Evolutionary conservation across 2,797 vertebrate species (phyloP).

Genomic region (Molossus molossus): DNA sequence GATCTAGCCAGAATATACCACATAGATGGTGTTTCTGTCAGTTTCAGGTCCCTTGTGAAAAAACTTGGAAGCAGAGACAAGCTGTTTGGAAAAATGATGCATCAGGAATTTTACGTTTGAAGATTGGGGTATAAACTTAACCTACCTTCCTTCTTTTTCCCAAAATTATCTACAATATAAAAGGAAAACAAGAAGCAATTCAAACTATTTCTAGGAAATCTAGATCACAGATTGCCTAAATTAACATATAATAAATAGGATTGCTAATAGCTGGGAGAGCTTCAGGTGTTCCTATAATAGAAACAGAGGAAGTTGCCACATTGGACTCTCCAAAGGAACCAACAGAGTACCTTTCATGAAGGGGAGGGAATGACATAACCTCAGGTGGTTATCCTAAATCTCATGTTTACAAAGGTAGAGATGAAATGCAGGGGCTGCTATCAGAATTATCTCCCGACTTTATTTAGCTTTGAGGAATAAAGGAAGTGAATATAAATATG

Average conservation of each 20-base stretch:
- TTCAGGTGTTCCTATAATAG: not conserved
- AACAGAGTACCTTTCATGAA: not conserved
- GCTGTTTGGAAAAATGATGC: not conserved
- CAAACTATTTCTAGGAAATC: not conserved
- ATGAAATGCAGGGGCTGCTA: rapidly evolving
- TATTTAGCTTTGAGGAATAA: not conserved
- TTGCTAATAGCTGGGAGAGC: not conserved
- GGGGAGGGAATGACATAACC: not conserved
- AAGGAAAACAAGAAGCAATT: not conserved
- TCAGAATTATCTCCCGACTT: not conserved
- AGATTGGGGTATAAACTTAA: not conserved
- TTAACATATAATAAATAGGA: not conserved
- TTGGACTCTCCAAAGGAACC: not conserved
- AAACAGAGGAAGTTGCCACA: not conserved
- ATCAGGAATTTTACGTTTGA: not conserved
- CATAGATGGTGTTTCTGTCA: not conserved
- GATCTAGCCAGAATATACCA: not conserved
- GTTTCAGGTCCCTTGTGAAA: not conserved
- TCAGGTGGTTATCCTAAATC: not conserved
- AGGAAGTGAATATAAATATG: not conserved
- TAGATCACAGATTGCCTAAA: not conserved
- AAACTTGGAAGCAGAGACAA: not conserved
- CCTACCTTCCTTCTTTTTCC: not conserved
- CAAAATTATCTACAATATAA: not conserved
- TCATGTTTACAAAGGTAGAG: not conserved